These are phyloP conservation scores for Chionis minor DNA, from an alignment of 2,113 vertebrate species.

Conservation along the genomic window DNA sequence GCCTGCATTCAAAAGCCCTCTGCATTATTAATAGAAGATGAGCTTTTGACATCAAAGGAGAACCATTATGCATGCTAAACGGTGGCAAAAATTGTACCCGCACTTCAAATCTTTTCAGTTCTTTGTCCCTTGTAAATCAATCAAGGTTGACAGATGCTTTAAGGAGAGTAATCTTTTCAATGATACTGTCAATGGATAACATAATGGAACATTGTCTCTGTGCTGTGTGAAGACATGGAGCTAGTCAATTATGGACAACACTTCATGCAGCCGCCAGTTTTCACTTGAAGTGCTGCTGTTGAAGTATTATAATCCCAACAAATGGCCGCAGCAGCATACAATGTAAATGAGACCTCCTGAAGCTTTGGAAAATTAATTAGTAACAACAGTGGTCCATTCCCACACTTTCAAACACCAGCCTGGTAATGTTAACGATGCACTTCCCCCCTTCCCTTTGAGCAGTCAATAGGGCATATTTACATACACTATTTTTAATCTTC, in stretches of 20 bases:
- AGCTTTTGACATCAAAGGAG: conserved; percentile 72
- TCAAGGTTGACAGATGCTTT: conserved; percentile 77
- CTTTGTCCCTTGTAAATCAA: conserved; percentile 77
- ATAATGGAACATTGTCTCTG: conserved; percentile 78
- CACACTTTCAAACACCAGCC: conserved; percentile 68
- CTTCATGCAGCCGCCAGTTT: conserved; percentile 68
- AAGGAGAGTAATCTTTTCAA: conserved; percentile 78
- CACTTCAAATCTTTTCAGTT: conserved; percentile 72
- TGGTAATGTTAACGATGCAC: conserved; percentile 50
- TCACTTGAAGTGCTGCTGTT: conserved; percentile 70
- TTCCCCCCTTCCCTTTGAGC: conserved; percentile 35
- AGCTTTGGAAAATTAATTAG: conserved; percentile 74
- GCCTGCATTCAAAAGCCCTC: conserved; percentile 69
- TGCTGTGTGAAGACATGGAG: conserved; percentile 74
- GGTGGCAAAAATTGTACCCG: conserved; percentile 69
- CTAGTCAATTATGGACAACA: conserved; percentile 77
- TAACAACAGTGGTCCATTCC: conserved; percentile 71
- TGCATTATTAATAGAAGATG: conserved; percentile 75
- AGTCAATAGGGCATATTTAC: conserved; percentile 64
- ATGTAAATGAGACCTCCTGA: conserved; percentile 75
- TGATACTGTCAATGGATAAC: conserved; percentile 75
- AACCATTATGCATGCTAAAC: conserved; percentile 74
- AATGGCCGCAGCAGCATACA: conserved; percentile 64
- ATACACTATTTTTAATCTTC: conserved; percentile 57
- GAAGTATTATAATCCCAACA: conserved; percentile 74